Percentiles rank a stretch among this genome's conserved stretches.
Evolutionary conservation across 1,140 invertebrate genomes (phyloP).

Genomic region (Lasioglossum baleicum): DNA sequence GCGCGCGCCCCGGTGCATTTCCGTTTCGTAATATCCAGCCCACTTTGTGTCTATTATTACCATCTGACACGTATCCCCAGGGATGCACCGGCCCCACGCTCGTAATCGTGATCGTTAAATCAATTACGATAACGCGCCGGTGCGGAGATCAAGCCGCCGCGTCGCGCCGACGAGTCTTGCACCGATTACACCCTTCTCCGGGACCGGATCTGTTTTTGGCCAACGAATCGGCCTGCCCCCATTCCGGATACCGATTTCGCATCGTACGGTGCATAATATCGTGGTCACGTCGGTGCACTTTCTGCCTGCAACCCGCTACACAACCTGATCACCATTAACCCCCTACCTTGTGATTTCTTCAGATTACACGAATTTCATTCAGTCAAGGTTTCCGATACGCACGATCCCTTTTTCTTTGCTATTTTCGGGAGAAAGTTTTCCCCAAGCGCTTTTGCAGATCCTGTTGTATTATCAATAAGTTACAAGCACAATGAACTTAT

Average conservation of each 20-base stretch:
- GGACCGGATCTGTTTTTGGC: not conserved
- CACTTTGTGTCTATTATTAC: slow-evolving; percentile 61
- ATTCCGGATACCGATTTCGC: not conserved
- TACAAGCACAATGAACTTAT: too few relatives aligned
- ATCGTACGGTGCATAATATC: not conserved
- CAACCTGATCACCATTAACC: too few relatives aligned
- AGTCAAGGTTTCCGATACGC: too few relatives aligned
- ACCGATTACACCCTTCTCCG: not conserved
- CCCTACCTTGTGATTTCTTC: too few relatives aligned
- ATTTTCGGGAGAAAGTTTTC: too few relatives aligned
- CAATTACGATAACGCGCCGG: slow-evolving; percentile 50
- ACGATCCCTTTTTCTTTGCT: too few relatives aligned
- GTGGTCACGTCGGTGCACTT: too few relatives aligned
- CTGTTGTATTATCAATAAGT: too few relatives aligned
- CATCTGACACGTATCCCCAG: slow-evolving; percentile 44
- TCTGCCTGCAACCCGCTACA: too few relatives aligned
- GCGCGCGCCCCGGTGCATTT: slow-evolving; percentile 56
- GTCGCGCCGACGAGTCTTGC: not conserved
- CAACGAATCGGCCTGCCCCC: too few relatives aligned
- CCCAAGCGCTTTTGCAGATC: too few relatives aligned
- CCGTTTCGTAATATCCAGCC: slow-evolving; percentile 61
- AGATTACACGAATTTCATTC: too few relatives aligned
- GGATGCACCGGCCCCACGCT: slow-evolving; percentile 14
- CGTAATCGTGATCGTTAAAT: slow-evolving; percentile 56
- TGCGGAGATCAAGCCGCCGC: not conserved